These are phyloP conservation scores for Anser brachyrhynchus DNA, from an alignment of 2,113 vertebrate species.

Conservation along the genomic window DNA sequence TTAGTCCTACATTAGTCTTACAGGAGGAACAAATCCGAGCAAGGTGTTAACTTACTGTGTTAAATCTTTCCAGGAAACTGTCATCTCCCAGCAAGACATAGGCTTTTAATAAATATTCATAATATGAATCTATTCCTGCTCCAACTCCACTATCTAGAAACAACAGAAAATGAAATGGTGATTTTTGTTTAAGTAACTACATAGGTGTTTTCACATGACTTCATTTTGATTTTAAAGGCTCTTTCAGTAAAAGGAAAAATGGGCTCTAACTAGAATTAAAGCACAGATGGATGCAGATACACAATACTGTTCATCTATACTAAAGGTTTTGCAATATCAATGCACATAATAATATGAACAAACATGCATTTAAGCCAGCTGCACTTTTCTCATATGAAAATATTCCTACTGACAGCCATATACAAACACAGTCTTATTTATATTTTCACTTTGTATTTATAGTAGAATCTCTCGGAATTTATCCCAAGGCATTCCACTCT, in stretches of 20 bases:
- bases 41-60: slow-evolving; percentile 86
- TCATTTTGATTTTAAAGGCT: background rate
- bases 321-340: background rate
- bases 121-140: slow-evolving; percentile 98
- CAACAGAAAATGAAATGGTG: background rate
- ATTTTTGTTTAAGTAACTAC: background rate
- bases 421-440: background rate
- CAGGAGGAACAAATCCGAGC: background rate
- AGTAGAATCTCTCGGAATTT: background rate
- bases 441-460: background rate
- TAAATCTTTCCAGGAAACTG: slow-evolving; percentile 95
- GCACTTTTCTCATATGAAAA: background rate
- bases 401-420: background rate
- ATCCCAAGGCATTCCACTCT: background rate
- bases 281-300: background rate
- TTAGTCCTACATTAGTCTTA: background rate
- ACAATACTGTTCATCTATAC: background rate
- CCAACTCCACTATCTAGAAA: slow-evolving; percentile 94
- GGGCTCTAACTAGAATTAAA: background rate
- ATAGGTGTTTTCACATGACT: background rate
- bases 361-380: background rate
- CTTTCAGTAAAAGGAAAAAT: background rate
- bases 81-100: slow-evolving; percentile 97
- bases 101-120: slow-evolving; percentile 97
- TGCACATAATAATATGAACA: background rate